Base-by-base conservation (phyloP, 1,140 invertebrate genomes). In the Calliphora vicina region DNA sequence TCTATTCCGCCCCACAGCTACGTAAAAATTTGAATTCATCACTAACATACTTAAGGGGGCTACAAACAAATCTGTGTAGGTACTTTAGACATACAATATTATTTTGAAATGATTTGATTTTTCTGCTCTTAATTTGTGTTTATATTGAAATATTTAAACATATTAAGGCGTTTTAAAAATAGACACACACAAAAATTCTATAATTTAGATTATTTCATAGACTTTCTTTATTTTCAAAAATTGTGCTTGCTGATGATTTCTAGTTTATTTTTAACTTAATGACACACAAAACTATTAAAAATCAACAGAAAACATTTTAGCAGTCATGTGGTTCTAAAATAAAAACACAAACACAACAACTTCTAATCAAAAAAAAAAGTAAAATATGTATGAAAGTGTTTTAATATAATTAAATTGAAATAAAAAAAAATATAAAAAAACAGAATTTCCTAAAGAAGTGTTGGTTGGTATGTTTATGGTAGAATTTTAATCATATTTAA, bases 201-300 rank as follows among this genome's bases (percentile, higher is more conserved):
- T 35, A 35, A 35, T 35, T 35, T 35, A 2, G 1, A 35, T 35
- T 29, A 29, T 35, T 35, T n/a, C n/a, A n/a, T n/a, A n/a, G n/a
- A n/a, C n/a, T 5, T 35, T 35, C 10, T 35, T 35, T 35, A 35
- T 5, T 35, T 35, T 50, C 17, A 17, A 43, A 43, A 43, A 43
- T 43, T 43, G 5, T 43, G 45, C 15, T 50, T n/a, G 17, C 17
- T 50, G 4, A 50, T 50, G 45, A n/a, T 50, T 50, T n/a, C 10
- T 35, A 0, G 5, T 25, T 20, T 67, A 23, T 67, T 67, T 67
- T 67, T 67, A 67, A 23, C 5, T 67, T 23, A 20, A 67, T 67
- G n/a, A 67, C 61, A 67, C 20, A 67, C 20, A 23, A 67, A 67
- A 67, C 61, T 67, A 67, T 67, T 67, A 67, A 67, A 67, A 67